Evolutionary conservation across 2,797 vertebrate species (phyloP), one percentile per base, ranked within the genome.

Genomic region (Helostoma temminkii): DNA sequence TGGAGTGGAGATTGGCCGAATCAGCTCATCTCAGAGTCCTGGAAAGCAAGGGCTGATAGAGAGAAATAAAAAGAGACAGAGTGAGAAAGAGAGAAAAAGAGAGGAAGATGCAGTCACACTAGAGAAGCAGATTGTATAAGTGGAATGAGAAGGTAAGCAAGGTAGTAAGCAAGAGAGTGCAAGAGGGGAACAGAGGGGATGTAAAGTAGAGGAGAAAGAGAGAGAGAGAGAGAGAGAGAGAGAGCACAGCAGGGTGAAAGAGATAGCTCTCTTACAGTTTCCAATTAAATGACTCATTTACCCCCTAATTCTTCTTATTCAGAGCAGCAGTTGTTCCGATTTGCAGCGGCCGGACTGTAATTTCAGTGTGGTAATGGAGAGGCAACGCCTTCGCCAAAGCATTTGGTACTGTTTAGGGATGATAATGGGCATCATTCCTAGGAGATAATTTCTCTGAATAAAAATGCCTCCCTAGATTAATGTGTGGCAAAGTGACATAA

Each of bases 221-320:
- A 12, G 34, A 50, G 46, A 58, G 61, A 5, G 52, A 45, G 42
- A 41, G 41, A 16, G 25, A 52, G 24, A 61, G 63, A 46, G 37
- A 54, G 50, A 73, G 60, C 68, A 30, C 59, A 56, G 73, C 78
- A 36, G 82, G 76, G 82, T 74, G 84, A 86, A 78, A 83, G 78
- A 83, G 87, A 89, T 79, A 68, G 78, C 82, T 81, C 88, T 88
- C 88, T 91, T 84, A 85, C 84, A 85, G 78, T 88, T 92, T 93
- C 88, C 91, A 93, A 94, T 94, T 94, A 94, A 94, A 94, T 93
- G 92, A 94, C 88, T 93, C 92, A 94, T 94, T 95, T 93, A 89
- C 82, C 79, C 84, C 74, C 79, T 94, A 91, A 94, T 94, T 93
- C 88, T 81, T 93, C 88, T 90, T 88, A 90, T 92, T 91, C 90